Conservation (phyloP, 2,797 vertebrate genomes). For the Leptatherina wallacei region DNA sequence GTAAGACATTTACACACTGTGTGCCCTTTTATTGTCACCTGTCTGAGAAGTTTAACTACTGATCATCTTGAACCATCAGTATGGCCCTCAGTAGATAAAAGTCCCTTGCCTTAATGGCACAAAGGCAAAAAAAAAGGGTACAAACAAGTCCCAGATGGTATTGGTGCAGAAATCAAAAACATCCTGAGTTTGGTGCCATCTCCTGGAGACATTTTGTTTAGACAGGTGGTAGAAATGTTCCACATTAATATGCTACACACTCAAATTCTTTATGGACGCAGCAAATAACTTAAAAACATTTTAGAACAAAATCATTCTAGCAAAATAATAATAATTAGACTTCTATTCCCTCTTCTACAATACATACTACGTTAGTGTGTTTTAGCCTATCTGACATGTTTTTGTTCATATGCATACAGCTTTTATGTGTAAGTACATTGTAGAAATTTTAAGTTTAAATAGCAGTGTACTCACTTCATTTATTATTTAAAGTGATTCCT, state of each 20-base stretch:
- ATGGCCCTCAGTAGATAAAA: neutral
- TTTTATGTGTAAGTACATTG: neutral
- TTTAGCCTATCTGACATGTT: neutral
- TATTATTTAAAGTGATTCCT: too few species aligned
- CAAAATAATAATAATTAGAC: neutral
- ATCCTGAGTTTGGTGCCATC: conserved; percentile 23
- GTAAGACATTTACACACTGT: neutral
- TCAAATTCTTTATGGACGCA: neutral
- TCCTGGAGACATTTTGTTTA: conserved; percentile 14
- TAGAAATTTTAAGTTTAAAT: neutral
- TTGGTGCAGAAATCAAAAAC: neutral
- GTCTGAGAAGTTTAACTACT: neutral
- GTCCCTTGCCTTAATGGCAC: too few species aligned
- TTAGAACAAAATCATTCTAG: neutral
- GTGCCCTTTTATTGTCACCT: neutral
- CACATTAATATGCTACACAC: neutral
- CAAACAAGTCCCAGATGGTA: neutral
- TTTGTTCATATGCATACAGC: neutral
- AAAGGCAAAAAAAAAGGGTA: too few species aligned
- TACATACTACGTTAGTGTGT: too few species aligned
- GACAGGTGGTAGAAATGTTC: neutral
- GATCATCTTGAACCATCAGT: neutral
- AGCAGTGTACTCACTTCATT: neutral
- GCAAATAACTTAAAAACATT: neutral
- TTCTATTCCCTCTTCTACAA: too few species aligned